Percentiles rank a stretch among this genome's conserved stretches.
These are phyloP conservation scores for Centropyge bicolor DNA, from an alignment of 2,797 vertebrate genomes.

Conservation along the genomic window DNA sequence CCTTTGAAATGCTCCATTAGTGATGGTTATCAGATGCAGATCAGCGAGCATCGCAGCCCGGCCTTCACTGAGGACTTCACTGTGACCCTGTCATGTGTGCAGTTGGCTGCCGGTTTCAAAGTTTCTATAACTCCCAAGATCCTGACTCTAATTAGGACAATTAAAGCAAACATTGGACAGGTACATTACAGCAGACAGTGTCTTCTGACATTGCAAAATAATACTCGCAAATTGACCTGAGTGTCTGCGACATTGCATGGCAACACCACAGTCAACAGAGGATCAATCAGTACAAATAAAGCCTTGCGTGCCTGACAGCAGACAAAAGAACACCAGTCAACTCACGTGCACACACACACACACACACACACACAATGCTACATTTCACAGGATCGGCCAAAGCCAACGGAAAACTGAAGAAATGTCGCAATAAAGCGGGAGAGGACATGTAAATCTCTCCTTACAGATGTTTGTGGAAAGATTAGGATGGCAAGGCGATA, in stretches of 20 bases:
- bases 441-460: conserved; percentile 78
- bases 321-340: conserved; percentile 26
- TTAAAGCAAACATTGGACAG: conserved; percentile 2
- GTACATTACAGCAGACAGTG: background rate
- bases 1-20: conserved; percentile 82
- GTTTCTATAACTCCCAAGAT: background rate
- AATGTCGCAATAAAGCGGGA: conserved; percentile 74
- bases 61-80: conserved; percentile 67
- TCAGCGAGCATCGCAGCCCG: conserved; percentile 67
- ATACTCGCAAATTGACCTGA: background rate
- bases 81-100: conserved; percentile 40
- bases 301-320: conserved; percentile 6
- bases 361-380: conserved; percentile 55
- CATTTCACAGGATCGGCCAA: conserved; percentile 56
- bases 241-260: conserved; percentile 15
- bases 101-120: conserved; percentile 21
- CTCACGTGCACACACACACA: conserved; percentile 32
- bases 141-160: conserved; percentile 17
- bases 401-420: conserved; percentile 71
- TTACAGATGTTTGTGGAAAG: conserved; percentile 83
- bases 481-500: conserved; percentile 81
- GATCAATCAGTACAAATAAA: conserved; percentile 31
- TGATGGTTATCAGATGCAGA: conserved; percentile 78
- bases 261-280: conserved; percentile 29
- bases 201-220: background rate